phyloP scores from a whole-genome alignment of 1,140 invertebrate genomes.

The Drosophila aff. region DNA sequence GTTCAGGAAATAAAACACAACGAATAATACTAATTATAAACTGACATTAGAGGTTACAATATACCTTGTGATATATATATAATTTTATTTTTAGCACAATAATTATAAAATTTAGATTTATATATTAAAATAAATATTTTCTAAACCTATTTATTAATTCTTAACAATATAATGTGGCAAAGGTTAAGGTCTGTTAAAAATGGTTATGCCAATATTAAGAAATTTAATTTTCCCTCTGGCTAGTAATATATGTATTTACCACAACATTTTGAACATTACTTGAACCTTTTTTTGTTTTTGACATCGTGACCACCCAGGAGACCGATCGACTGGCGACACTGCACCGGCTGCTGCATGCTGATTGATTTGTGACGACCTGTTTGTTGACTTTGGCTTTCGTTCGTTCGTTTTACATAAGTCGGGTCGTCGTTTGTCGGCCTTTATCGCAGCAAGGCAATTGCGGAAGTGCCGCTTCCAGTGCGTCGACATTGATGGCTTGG shows the following conservation, averaged over 20 bases:
- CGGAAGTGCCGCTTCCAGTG: constrained; percentile 61
- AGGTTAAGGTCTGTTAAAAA: not conserved
- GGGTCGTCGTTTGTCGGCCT: constrained; percentile 28
- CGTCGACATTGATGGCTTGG: constrained; percentile 36
- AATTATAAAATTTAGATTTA: not conserved
- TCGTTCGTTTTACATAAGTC: constrained; percentile 66
- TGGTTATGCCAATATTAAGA: not conserved
- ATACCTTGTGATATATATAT: not conserved
- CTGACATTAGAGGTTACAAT: not conserved
- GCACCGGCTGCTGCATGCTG: constrained; percentile 66
- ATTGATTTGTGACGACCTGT: constrained; percentile 71
- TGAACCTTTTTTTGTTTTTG: not conserved
- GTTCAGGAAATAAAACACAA: no score
- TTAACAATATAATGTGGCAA: not conserved
- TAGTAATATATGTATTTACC: not conserved
- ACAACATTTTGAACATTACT: not conserved
- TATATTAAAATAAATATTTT: not conserved
- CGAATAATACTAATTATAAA: not conserved
- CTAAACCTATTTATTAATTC: not conserved
- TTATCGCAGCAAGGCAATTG: constrained; percentile 72
- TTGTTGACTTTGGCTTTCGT: constrained; percentile 48
- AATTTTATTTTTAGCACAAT: not conserved
- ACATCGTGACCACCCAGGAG: constrained; percentile 34
- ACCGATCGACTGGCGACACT: constrained; percentile 1
- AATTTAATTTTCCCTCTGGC: not conserved